Evolutionary conservation across 53 echinoderm and acorn worm genomes (phyloP).

Genomic region (Astropecten irregularis): DNA sequence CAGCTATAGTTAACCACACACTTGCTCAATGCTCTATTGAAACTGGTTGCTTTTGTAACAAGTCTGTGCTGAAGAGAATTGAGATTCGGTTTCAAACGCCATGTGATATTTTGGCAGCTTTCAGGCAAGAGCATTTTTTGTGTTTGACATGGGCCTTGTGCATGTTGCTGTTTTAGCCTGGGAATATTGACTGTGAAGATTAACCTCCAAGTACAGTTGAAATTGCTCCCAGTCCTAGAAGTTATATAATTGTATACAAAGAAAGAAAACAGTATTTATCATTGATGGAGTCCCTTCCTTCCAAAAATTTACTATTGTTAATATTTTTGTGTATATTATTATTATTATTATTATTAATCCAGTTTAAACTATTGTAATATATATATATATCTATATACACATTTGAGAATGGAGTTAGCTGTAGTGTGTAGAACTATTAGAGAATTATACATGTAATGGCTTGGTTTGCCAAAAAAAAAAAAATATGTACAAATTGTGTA

Average conservation of each 20-base stretch:
- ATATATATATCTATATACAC: constrained; percentile 33
- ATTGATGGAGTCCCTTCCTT: constrained; percentile 53
- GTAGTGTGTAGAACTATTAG: background rate
- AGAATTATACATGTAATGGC: background rate
- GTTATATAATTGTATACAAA: constrained; percentile 45
- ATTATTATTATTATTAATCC: constrained; percentile 57
- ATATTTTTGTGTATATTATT: constrained; percentile 58
- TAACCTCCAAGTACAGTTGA: constrained; percentile 22
- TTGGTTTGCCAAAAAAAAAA: background rate
- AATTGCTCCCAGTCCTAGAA: constrained; percentile 44
- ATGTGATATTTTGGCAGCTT: no score
- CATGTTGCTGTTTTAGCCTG: no score
- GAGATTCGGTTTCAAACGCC: no score
- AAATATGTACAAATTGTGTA: background rate
- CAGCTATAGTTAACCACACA: no score
- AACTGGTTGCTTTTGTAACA: no score
- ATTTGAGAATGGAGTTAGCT: background rate
- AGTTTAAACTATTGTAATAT: constrained; percentile 58
- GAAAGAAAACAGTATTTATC: constrained; percentile 46
- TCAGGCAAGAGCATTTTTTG: no score
- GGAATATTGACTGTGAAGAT: no score
- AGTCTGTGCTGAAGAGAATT: no score
- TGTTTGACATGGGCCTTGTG: no score
- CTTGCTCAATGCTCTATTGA: no score
- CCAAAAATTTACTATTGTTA: constrained; percentile 53